Base-by-base conservation (phyloP, 2,113 vertebrate genomes). In the Dolichallabes microphthalmus region DNA sequence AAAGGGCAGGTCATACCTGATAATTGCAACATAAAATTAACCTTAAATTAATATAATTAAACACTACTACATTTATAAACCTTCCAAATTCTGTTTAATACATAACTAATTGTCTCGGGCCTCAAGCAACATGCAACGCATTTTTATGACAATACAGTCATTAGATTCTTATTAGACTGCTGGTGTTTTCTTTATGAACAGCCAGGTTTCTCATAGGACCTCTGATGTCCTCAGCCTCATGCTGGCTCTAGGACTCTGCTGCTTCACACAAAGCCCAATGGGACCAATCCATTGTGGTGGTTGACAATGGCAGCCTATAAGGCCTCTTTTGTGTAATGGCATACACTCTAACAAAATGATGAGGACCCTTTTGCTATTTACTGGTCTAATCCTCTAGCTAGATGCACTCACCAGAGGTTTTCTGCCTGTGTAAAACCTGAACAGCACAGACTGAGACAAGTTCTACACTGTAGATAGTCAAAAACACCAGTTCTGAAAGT, bases 331-430 rank as follows among this genome's bases (percentile, higher is more conserved):
- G 73, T 86, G 80, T 27, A 63, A 86, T 35, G 68, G 25, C 55
- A 58, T 83, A 25, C 57, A 50, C 61, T 77, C 25, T 20, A 27
- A 78, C 74, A 78, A 52, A 86, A 66, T 86, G 68, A 78, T 78
- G 80, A 50, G 66, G 13, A 35, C 53, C 53, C 53, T 39, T 77
- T 86, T 63, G 55, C 82, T 74, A 52, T 75, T 73, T 74, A 75
- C 74, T 45, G 25, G 27, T 55, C 66, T 68, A 60, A 85, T 85
- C 60, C 27, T n/a, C 32, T 25, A 55, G 73, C 45, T 32, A 11
- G 61, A 35, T 25, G 58, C 12, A 50, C 32, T 22, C 22, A 74
- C 11, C 71, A 74, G 39, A 25, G 20, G 2, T 50, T 74, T 68
- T 50, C 15, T 74, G 71, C 20, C 39, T 50, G 71, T 74, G 39